A percentile compares a stretch with the other conserved stretches of the same genome.
These are phyloP conservation scores for Takifugu rubripes DNA, from an alignment of 2,797 vertebrate species.

Conservation along the genomic window DNA sequence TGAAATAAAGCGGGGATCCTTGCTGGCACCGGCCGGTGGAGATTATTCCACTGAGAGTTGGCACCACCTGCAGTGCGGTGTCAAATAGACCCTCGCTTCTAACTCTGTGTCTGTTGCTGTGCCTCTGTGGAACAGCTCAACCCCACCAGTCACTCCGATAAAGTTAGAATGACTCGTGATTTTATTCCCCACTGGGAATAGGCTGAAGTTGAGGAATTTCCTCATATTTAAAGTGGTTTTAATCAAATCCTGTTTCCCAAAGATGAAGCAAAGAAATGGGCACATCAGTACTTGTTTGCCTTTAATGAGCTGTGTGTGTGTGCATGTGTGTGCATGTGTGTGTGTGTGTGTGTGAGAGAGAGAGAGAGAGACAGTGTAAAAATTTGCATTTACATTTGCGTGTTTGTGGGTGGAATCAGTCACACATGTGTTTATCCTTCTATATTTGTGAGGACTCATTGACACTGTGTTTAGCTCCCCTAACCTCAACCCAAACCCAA, in stretches of 20 bases:
- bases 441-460: too few relatives aligned
- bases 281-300: too few relatives aligned
- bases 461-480: too few relatives aligned
- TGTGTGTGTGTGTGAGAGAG: neutral
- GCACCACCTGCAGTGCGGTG: conserved; percentile 16
- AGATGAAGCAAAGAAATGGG: neutral
- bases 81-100: conserved; percentile 11
- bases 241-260: conserved; percentile 16
- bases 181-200: conserved; percentile 24
- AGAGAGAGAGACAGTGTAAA: conserved; percentile 9
- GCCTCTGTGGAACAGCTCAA: conserved; percentile 34
- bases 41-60: conserved; percentile 2
- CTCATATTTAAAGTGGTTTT: conserved; percentile 9
- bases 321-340: conserved; percentile 2
- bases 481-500: too few relatives aligned
- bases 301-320: neutral
- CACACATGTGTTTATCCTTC: too few relatives aligned
- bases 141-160: conserved; percentile 14
- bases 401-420: neutral
- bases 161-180: conserved; percentile 2
- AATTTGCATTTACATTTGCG: conserved; percentile 22
- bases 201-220: conserved; percentile 10
- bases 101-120: conserved; percentile 38
- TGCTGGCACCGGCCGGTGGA: conserved; percentile 1
- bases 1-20: conserved; percentile 34